phyloP scores from a whole-genome alignment of 2,113 vertebrate genomes.

The Eolophus roseicapilla region DNA sequence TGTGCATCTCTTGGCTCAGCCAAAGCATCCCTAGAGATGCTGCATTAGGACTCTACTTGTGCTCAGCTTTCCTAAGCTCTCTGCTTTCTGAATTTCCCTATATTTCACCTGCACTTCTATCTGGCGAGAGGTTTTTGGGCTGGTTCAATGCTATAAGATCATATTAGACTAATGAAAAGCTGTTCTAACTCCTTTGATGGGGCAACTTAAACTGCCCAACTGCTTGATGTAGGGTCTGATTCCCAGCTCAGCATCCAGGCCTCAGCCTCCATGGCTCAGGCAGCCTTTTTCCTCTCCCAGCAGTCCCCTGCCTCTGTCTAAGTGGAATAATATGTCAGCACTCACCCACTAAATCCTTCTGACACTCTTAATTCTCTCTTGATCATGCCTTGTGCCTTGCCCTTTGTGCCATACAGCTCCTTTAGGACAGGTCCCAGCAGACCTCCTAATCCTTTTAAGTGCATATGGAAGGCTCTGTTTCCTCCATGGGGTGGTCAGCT shows the following conservation, averaged over 20 bases:
- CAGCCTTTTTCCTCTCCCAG: not conserved
- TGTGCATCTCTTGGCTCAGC: not conserved
- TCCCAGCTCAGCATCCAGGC: not conserved
- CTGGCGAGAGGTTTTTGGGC: accelerated
- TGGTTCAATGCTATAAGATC: accelerated
- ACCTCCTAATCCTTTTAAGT: not conserved
- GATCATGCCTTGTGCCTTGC: not conserved
- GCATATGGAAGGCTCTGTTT: not conserved
- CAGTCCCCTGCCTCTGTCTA: not conserved
- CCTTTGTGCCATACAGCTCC: not conserved
- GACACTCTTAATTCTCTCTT: not conserved
- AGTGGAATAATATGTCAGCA: not conserved
- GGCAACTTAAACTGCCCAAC: not conserved
- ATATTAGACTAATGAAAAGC: not conserved
- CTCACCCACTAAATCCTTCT: not conserved
- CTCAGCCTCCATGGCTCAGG: not conserved
- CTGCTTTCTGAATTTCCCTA: not conserved
- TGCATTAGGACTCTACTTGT: not conserved
- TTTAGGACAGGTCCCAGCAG: not conserved
- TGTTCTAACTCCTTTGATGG: not conserved
- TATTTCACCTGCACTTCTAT: not conserved
- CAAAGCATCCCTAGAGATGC: not conserved
- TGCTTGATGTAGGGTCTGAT: not conserved
- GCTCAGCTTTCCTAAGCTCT: not conserved
- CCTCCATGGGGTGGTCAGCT: not conserved